Base-by-base conservation (phyloP, 2,113 vertebrate species). In the Cnemophilus loriae region DNA sequence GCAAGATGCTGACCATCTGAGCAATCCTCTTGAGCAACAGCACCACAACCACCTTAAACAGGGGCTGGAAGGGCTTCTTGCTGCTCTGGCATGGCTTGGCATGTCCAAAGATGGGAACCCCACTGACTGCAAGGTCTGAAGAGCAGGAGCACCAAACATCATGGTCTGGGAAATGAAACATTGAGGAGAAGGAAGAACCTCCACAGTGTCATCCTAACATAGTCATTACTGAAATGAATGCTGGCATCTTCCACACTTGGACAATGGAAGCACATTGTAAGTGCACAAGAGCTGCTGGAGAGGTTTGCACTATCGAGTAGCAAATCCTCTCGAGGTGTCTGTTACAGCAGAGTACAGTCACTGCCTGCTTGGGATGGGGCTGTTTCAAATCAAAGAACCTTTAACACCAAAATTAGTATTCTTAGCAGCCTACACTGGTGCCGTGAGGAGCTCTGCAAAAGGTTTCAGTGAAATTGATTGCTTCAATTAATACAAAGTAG, bases 201-300 rank as follows among this genome's bases (percentile, higher is more conserved):
- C n/a, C 35, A 4, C 28, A 18, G 26, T 2, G 1, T 28, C 16
- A 35, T 20, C 77, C 27, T 77, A 33, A 18, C 35, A 30, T 9
- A 37, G 24, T 9, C 20, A 27, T 44, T 33, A 49, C 4, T 70
- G 82, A 57, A 78, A 84, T 3, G 8, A 35, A 46, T 33, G 35
- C 18, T 92, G 64, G 37, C 37, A 59, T 35, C 30, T 79, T 57
- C 39, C 67, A 85, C 41, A 6, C 50, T 49, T 3, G 1, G 35
- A 23, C 9, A 33, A 33, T 1, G 1, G 33, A 57, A 88, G 32
- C 47, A 24, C 21, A 19, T 2, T 1, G 0, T 22, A 16, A 82
- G 17, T 55, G 42, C 39, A 39, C n/a, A 20, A 41, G 24, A 33
- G 33, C 22, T 76, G 44, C 56, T 55, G 13, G 53, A 59, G 47